A percentile compares a stretch with the other conserved stretches of the same genome.
phyloP scores from a whole-genome alignment of 2,797 vertebrate species.

The Aplochiton taeniatus region DNA sequence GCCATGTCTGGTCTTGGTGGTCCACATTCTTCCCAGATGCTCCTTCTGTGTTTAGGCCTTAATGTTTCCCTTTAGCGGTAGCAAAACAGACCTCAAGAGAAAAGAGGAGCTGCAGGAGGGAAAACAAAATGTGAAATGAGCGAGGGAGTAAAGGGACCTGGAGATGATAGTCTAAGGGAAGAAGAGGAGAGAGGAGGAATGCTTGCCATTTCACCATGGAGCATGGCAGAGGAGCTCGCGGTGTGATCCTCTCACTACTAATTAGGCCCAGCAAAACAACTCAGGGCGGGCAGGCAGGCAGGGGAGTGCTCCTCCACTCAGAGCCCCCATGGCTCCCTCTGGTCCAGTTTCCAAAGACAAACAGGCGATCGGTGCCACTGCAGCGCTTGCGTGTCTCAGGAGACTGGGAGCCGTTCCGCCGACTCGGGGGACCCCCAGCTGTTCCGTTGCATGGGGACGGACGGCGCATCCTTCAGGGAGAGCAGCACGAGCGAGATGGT shows the following conservation, averaged over 20 bases:
- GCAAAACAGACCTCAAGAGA: constrained; percentile 1
- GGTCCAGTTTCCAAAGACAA: constrained; percentile 70
- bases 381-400: constrained; percentile 38
- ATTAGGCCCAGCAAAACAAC: constrained; percentile 68
- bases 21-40: too few relatives aligned
- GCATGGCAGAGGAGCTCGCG: constrained; percentile 15
- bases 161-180: constrained; percentile 29
- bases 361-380: constrained; percentile 59
- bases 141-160: constrained; percentile 4
- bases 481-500: too few relatives aligned
- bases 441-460: constrained; percentile 45
- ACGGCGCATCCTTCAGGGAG: constrained; percentile 41
- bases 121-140: neutral
- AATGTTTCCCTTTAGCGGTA: too few relatives aligned
- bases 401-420: constrained; percentile 46
- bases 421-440: constrained; percentile 56
- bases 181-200: constrained; percentile 29
- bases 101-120: neutral
- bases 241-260: constrained; percentile 63
- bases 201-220: constrained; percentile 60
- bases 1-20: too few relatives aligned
- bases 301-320: constrained; percentile 56
- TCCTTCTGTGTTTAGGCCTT: too few relatives aligned
- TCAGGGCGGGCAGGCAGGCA: constrained; percentile 50
- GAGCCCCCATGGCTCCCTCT: constrained; percentile 66